Conservation (phyloP, 2,113 vertebrate genomes). For the Geococcyx californianus region DNA sequence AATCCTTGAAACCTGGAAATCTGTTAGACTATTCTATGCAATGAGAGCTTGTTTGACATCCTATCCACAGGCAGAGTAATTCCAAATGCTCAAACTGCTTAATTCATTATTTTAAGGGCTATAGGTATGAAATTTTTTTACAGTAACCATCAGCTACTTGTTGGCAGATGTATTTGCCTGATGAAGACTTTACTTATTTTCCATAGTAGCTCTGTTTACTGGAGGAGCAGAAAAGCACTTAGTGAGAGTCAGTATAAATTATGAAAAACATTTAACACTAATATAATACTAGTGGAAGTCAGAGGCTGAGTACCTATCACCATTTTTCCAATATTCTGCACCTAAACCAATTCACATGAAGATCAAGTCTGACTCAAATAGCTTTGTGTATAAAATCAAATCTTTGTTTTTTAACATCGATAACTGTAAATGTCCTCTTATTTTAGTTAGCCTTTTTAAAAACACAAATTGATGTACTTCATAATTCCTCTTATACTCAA, state of each 20-base stretch:
- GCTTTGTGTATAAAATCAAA: neutral
- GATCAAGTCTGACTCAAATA: neutral
- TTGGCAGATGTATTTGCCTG: neutral
- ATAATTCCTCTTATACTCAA: neutral
- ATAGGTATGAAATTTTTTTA: conserved; percentile 31
- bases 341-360: neutral
- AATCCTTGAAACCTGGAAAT: neutral
- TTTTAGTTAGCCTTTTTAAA: neutral
- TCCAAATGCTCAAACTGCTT: conserved; percentile 36
- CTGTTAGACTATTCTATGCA: neutral
- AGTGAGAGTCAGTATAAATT: neutral
- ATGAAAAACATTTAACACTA: neutral
- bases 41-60: neutral
- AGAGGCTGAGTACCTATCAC: neutral
- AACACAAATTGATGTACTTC: neutral
- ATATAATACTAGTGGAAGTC: neutral
- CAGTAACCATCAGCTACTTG: neutral
- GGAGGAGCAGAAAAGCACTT: neutral
- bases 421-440: neutral
- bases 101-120: conserved; percentile 18
- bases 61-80: neutral
- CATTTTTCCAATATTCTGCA: neutral
- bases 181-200: conserved; percentile 25
- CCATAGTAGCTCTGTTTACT: conserved; percentile 6
- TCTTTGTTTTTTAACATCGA: neutral